A percentile compares a stretch with the other conserved stretches of the same genome.
These are phyloP conservation scores for Pangasius macronema DNA, from an alignment of 2,797 vertebrate species.

Conservation along the genomic window DNA sequence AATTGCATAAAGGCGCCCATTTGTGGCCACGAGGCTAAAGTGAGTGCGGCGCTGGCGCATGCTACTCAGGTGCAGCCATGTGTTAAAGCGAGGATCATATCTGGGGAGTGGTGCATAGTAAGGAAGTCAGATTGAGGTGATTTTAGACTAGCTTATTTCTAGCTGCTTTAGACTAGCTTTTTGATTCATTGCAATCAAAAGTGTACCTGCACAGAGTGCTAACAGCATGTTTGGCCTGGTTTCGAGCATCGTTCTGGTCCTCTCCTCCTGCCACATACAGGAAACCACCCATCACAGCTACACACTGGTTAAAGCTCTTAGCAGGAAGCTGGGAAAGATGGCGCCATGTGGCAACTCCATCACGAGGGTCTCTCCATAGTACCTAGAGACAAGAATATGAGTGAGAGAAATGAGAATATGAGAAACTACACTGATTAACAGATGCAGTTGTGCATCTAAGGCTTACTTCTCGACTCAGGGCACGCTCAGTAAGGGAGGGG, in stretches of 20 bases:
- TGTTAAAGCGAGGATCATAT: constrained; percentile 85
- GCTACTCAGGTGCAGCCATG: constrained; percentile 84
- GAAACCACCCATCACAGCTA: constrained; percentile 86
- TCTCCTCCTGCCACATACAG: constrained; percentile 84
- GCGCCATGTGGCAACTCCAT: constrained; percentile 78
- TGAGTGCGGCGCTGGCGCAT: constrained; percentile 85
- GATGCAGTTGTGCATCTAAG: neutral
- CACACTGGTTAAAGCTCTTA: constrained; percentile 87
- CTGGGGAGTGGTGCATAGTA: constrained; percentile 58
- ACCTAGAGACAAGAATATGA: constrained; percentile 63
- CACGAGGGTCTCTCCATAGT: constrained; percentile 79
- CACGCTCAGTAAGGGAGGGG: constrained; percentile 80
- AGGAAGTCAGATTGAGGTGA: neutral
- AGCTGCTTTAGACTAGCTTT: neutral
- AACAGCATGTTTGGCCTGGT: constrained; percentile 86
- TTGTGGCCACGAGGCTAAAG: constrained; percentile 80
- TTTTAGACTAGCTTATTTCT: neutral
- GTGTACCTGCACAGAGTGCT: constrained; percentile 82
- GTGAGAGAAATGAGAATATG: neutral
- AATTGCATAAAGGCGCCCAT: constrained; percentile 80
- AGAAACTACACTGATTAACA: neutral
- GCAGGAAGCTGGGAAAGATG: constrained; percentile 83
- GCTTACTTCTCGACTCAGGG: constrained; percentile 80
- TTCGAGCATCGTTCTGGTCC: constrained; percentile 85
- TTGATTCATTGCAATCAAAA: neutral